Conservation (phyloP, 2,888 invertebrate genomes). For the Aphidoletes aphidimyza region DNA sequence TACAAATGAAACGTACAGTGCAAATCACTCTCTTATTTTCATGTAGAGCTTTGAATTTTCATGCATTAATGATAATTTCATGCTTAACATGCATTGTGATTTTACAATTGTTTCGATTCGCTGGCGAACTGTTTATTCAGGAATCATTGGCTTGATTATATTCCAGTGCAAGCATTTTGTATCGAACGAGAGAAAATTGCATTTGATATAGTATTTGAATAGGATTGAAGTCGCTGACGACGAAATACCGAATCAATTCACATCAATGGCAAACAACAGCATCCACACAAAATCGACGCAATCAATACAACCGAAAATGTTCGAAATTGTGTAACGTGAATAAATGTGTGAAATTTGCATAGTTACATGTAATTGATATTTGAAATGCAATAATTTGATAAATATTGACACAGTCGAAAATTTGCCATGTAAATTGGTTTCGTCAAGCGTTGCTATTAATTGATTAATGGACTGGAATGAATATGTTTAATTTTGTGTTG, state of each 20-base stretch:
- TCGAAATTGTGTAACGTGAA: neutral
- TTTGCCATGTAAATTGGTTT: neutral
- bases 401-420: constrained; percentile 35
- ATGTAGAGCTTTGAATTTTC: neutral
- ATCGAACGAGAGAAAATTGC: too few species aligned
- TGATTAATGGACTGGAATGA: constrained; percentile 1
- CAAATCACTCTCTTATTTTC: neutral
- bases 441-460: neutral
- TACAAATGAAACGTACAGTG: too few species aligned
- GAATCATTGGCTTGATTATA: too few species aligned
- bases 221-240: too few species aligned
- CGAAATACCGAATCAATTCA: too few species aligned
- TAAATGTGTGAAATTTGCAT: neutral
- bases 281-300: neutral
- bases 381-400: neutral
- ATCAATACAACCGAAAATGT: neutral
- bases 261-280: too few species aligned
- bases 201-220: too few species aligned
- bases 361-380: constrained; percentile 31
- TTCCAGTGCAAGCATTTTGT: too few species aligned
- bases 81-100: neutral
- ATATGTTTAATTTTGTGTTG: neutral
- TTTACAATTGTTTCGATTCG: neutral
- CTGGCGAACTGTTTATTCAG: too few species aligned
- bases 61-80: neutral